Percentiles rank a stretch among this genome's conserved stretches.
Conservation (phyloP, 2,113 vertebrate species). For the Trematocara macrostoma region DNA sequence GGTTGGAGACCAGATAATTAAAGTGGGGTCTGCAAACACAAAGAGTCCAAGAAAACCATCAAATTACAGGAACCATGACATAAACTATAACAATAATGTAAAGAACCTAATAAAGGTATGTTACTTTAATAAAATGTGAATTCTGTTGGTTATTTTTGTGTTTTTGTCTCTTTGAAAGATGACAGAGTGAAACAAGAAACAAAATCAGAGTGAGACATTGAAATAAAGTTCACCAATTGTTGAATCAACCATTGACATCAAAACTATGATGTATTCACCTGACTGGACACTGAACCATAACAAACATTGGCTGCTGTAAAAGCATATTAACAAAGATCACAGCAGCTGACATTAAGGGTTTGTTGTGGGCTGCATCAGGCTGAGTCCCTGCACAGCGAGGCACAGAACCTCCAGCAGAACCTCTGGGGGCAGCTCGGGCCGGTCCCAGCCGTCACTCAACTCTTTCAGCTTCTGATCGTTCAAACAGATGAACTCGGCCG, state of each 20-base stretch:
- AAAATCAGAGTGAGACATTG: neutral
- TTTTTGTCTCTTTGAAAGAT: neutral
- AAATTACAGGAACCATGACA: neutral
- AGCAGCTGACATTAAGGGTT: no score
- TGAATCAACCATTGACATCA: neutral
- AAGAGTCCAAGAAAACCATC: neutral
- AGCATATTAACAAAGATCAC: no score
- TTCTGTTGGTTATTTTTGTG: neutral
- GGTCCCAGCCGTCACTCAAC: no score
- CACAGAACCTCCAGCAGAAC: no score
- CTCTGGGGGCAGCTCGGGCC: no score
- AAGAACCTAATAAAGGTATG: neutral
- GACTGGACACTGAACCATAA: no score
- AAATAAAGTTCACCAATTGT: neutral
- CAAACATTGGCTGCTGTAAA: no score
- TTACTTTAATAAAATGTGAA: neutral
- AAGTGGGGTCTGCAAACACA: neutral
- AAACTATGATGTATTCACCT: neutral
- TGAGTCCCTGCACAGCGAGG: no score
- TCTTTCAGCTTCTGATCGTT: no score
- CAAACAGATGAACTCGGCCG: no score
- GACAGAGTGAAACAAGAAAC: neutral
- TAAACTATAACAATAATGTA: neutral
- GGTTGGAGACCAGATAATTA: neutral
- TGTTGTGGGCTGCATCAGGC: no score